Percentiles rank a stretch among this genome's conserved stretches.
phyloP scores from a whole-genome alignment of 2,797 vertebrate genomes.

The Malacoraja senta region DNA sequence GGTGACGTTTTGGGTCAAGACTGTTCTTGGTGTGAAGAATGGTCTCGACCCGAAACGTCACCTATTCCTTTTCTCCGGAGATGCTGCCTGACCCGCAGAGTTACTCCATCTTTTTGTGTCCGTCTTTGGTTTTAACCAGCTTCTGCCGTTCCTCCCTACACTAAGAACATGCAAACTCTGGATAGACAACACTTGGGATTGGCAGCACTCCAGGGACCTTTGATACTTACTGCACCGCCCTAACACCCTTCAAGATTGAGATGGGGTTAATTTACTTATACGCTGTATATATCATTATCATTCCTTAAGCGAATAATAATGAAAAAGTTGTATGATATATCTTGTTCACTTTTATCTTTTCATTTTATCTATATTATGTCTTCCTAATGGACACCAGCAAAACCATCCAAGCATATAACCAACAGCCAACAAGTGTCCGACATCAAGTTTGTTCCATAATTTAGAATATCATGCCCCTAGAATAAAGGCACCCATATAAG shows the following conservation, averaged over 20 bases:
- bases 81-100: too few species aligned
- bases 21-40: too few species aligned
- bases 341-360: background rate
- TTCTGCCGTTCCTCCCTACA: too few species aligned
- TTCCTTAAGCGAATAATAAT: background rate
- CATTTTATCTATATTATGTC: background rate
- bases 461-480: background rate
- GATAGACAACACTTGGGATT: too few species aligned
- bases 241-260: background rate
- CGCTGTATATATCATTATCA: background rate
- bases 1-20: too few species aligned
- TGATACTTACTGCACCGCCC: too few species aligned
- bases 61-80: too few species aligned
- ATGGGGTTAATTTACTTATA: background rate
- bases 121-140: too few species aligned
- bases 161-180: too few species aligned
- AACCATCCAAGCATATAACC: background rate
- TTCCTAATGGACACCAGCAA: background rate
- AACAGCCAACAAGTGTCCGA: background rate
- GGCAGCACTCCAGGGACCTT: too few species aligned
- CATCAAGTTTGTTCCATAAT: background rate
- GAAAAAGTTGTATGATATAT: background rate
- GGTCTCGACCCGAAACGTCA: too few species aligned
- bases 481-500: background rate
- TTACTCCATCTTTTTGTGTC: too few species aligned